phyloP scores from a whole-genome alignment of 1,140 invertebrate species.

The Elymnias hypermnestra region DNA sequence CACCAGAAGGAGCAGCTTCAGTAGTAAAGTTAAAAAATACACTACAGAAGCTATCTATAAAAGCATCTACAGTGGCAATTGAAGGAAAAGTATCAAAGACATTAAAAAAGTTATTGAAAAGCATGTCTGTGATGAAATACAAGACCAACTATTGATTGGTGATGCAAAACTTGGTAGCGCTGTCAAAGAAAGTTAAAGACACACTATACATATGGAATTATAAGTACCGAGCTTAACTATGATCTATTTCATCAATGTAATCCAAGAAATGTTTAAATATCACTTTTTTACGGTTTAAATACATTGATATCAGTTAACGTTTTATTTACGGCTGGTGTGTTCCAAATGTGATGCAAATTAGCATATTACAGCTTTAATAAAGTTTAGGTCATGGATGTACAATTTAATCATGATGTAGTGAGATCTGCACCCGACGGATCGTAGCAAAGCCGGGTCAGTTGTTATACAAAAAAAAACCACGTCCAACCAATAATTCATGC shows the following conservation, averaged over 20 bases:
- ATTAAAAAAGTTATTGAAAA: conserved; percentile 96
- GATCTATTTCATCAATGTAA: no score
- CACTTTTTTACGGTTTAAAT: no score
- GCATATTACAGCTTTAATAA: no score
- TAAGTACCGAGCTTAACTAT: no score
- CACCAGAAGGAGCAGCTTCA: conserved; percentile 90
- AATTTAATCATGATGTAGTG: no score
- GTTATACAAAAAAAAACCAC: conserved; percentile 47
- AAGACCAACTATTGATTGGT: conserved; percentile 93
- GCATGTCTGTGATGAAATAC: conserved; percentile 85
- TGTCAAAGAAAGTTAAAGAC: conserved; percentile 99
- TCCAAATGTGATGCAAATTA: no score
- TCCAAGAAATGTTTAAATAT: no score
- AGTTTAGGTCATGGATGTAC: no score
- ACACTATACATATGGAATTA: no score
- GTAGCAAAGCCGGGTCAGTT: conserved; percentile 15
- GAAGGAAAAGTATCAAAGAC: conserved; percentile 97
- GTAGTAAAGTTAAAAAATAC: conserved; percentile 94
- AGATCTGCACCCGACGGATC: not conserved
- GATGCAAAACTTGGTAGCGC: conserved; percentile 94
- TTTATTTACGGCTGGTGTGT: no score
- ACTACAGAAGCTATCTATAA: conserved; percentile 96
- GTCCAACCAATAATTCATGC: conserved; percentile 72
- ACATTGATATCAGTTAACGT: no score
- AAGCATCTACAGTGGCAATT: conserved; percentile 92